Percentiles rank a stretch among this genome's conserved stretches.
phyloP scores from a whole-genome alignment of 2,888 invertebrate species.

The Notocelia uddmanniana region DNA sequence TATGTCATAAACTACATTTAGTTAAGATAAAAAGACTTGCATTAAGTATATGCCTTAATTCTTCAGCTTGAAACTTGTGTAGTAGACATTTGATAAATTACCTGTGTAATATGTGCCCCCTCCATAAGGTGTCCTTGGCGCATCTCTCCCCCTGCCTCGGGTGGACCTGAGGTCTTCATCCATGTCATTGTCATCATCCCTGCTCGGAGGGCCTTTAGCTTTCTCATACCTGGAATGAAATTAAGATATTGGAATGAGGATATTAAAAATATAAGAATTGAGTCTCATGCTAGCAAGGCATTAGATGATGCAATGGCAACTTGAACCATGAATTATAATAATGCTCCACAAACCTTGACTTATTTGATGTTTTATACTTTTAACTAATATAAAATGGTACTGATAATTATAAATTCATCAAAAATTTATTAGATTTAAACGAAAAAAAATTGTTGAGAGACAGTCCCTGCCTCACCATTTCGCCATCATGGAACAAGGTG shows the following conservation, averaged over 20 bases:
- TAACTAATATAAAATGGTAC: neutral
- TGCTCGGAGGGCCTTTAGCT: constrained; percentile 93
- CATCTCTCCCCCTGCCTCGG: constrained; percentile 86
- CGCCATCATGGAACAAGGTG: too few species aligned
- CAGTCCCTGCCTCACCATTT: too few species aligned
- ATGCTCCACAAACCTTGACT: neutral
- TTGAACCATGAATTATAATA: too few species aligned
- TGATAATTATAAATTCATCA: neutral
- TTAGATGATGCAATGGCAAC: too few species aligned
- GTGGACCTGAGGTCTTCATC: constrained; percentile 90
- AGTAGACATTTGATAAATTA: constrained; percentile 47
- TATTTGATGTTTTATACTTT: neutral
- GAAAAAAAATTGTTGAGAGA: too few species aligned
- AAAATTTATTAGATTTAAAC: neutral
- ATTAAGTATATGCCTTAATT: neutral
- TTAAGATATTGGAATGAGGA: constrained; percentile 60
- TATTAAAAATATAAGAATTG: too few species aligned
- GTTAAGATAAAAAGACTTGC: too few species aligned
- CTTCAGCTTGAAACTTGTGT: too few species aligned
- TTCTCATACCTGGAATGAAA: constrained; percentile 92
- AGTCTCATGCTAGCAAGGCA: too few species aligned
- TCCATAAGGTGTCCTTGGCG: constrained; percentile 73
- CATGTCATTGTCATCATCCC: constrained; percentile 93
- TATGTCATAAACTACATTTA: too few species aligned
- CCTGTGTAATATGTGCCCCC: constrained; percentile 81